phyloP scores from a whole-genome alignment of 2,888 invertebrate genomes.

The Cheiracanthium punctorium region DNA sequence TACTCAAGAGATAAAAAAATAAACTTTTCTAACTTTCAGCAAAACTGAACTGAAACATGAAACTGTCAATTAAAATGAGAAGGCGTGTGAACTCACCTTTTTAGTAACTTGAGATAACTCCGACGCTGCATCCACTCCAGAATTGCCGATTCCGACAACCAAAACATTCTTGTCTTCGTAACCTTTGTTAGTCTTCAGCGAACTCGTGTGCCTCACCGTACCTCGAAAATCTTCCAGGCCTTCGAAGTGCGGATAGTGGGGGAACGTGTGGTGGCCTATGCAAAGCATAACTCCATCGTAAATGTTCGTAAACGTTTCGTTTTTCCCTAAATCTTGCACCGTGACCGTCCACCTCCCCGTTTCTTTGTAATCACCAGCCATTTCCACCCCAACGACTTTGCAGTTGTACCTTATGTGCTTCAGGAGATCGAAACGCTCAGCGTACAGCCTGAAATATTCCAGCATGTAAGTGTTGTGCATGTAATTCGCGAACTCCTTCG shows the following conservation, averaged over 20 bases:
- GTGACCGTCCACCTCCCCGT: constrained; percentile 61
- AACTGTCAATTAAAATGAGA: no score
- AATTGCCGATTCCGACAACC: constrained; percentile 78
- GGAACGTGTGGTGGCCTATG: constrained; percentile 77
- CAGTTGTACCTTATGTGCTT: constrained; percentile 64
- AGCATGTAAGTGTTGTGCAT: constrained; percentile 76
- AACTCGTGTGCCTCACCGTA: constrained; percentile 72
- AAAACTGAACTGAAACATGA: no score
- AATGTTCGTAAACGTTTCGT: constrained; percentile 72
- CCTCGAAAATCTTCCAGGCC: constrained; percentile 75
- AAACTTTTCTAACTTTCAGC: no score
- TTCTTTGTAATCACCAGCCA: constrained; percentile 59
- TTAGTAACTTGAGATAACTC: constrained; percentile 74
- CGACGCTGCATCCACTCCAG: constrained; percentile 76
- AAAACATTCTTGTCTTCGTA: constrained; percentile 75
- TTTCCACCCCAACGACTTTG: constrained; percentile 51
- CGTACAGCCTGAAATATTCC: constrained; percentile 74
- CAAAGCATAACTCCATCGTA: constrained; percentile 78
- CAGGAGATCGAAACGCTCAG: constrained; percentile 71
- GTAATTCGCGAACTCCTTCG: constrained; percentile 76
- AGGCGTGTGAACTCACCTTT: constrained; percentile 71
- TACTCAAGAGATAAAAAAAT: no score
- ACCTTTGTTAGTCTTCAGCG: constrained; percentile 65
- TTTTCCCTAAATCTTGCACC: constrained; percentile 15
- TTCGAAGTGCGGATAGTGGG: constrained; percentile 76